phyloP scores from a whole-genome alignment of 2,113 vertebrate species.

The Synodontis membranacea region DNA sequence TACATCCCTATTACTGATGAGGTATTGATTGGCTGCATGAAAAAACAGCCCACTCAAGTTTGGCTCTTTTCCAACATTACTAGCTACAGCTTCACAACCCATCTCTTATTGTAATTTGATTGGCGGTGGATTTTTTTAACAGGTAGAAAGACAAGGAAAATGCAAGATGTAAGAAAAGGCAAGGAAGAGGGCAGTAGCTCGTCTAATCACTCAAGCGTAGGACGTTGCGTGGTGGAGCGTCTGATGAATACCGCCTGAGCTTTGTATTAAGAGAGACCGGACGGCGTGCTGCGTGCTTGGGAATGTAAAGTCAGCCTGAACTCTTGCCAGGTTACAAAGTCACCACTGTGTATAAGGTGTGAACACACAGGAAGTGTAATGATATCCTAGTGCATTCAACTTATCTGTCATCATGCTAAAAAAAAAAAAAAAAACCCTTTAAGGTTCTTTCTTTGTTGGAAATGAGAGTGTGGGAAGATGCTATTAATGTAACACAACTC shows the following conservation, averaged over 20 bases:
- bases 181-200: constrained; percentile 28
- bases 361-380: constrained; percentile 12
- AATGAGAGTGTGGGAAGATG: constrained; percentile 42
- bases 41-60: not conserved
- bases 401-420: constrained; percentile 33
- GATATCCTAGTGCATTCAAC: not conserved
- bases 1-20: not conserved
- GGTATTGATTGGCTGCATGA: not conserved
- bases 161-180: no score
- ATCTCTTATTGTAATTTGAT: constrained; percentile 26
- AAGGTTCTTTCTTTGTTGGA: constrained; percentile 32
- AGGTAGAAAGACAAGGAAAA: constrained; percentile 12
- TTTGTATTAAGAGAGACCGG: constrained; percentile 14
- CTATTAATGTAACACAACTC: constrained; percentile 38
- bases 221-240: constrained; percentile 27
- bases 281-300: not conserved
- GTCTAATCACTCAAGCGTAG: constrained; percentile 46
- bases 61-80: not conserved
- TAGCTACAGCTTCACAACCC: constrained; percentile 4
- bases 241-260: constrained; percentile 50
- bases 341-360: constrained; percentile 7
- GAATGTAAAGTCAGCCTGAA: not conserved
- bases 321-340: constrained; percentile 10
- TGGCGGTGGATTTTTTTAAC: constrained; percentile 16
- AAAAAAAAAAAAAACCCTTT: not conserved